Evolutionary conservation across 1,140 invertebrate genomes (phyloP), one percentile per base, ranked within the genome.

Genomic region (Solenopsis fugax): DNA sequence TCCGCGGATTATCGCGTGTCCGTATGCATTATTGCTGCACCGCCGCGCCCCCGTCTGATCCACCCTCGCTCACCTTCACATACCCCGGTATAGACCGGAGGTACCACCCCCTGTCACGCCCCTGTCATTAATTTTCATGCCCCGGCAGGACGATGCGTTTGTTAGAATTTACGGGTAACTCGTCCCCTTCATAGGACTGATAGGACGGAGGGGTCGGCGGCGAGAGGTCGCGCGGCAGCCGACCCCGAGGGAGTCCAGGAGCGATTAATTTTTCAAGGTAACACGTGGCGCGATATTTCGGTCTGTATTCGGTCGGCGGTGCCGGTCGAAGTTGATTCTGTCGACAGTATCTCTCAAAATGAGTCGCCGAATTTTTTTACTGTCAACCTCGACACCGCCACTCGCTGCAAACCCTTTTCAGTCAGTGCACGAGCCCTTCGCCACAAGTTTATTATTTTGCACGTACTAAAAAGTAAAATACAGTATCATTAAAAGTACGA

Each of bases 121-220:
- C 82, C 78, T 91, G 91, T 93, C 93, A 93, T 93, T 93, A 93
- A 93, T 93, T 93, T 93, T 93, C 93, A 93, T 93, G 92, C 92
- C 45, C 45, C 69, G 77, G 85, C 71, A 85, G 89, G 85, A 90
- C 92, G 89, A 92, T 90, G 91, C 91, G 92, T 91, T 93, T 89
- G 89, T 89, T 90, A 91, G 91, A 93, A 93, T 93, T 93, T 93
- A 93, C 91, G 88, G 89, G 37, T 82, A 86, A 89, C 90, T 89
- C 87, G 86, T 86, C 58, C 81, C 64, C 81, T 80, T 71, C 29
- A 81, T 2, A 29, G 29, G 29, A 29, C 29, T n/a, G n/a, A n/a
- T n/a, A n/a, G 78, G 56, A 80, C 81, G 21, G 69, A 34, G 60
- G 58, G 72, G 1, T 78, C 29, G 65, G 21, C 21, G 56, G 76